Evolutionary conservation across 2,888 invertebrate genomes (phyloP), one percentile per base, ranked within the genome.

Genomic region (Anagyrus pseudococci): DNA sequence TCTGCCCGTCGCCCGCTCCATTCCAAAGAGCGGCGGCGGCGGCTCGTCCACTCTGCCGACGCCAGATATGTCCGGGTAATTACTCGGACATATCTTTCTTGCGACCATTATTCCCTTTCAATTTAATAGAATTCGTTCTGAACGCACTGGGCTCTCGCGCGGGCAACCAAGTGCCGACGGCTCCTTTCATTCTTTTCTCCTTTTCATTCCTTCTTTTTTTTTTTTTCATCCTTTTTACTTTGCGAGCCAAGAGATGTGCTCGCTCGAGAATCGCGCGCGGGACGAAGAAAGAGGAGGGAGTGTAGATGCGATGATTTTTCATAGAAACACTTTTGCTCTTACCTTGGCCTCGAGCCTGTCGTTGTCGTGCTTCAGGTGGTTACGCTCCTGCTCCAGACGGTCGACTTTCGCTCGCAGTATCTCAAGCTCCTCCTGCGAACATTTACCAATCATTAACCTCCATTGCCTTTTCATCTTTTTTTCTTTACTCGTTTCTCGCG

Each of bases 261-360:
- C 29, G 4, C 29, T 29, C 10, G 37, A n/a, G 41, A 15, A 4
- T n/a, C 41, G n/a, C 7, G 13, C 13, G 20, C 43, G 10, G 19
- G 17, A 7, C 8, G 33, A 33, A 40, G 2, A 20, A 20, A 33
- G 40, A 43, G 23, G 46, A 46, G 25, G 13, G 20, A 48, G 29
- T 29, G 10, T 29, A 29, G 6, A 29, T 29, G 40, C 46, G 55
- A 40, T 29, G 55, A 62, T 48, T 44, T 44, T 37, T 63, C 63
- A 50, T 44, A 37, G 62, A 58, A 58, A 54, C 40, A 52, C 57
- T 58, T 58, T 53, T 48, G 43, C 43, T 19, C 89, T 86, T 81
- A 97, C 96, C 91, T 94, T 95, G 64, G 91, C 88, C 82, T 97
- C 96, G 71, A 96, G 84, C 82, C 90, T 91, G 76, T 95, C 95